Percentiles rank a stretch among this genome's conserved stretches.
Evolutionary conservation across 2,888 invertebrate species (phyloP).

Genomic region (Ametastegia equiseti): DNA sequence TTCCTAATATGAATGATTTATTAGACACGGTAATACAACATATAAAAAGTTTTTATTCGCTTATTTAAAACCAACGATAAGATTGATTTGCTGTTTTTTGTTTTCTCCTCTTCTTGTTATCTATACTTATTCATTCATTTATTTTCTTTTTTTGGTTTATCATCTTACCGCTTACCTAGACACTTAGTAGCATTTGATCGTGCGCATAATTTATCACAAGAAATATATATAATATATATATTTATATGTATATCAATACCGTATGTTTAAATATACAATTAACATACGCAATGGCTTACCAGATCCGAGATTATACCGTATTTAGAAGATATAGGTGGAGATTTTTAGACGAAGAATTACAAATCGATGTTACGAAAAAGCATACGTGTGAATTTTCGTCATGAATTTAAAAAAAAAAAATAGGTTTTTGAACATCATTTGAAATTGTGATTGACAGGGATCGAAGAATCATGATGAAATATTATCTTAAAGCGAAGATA

Average conservation of each 20-base stretch:
- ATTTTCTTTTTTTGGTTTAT: slow-evolving; percentile 16
- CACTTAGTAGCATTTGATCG: slow-evolving; percentile 40
- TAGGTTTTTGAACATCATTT: neutral
- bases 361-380: neutral
- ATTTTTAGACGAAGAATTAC: neutral
- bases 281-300: slow-evolving; percentile 29
- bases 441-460: neutral
- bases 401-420: neutral
- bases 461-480: neutral
- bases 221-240: slow-evolving; percentile 22
- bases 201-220: slow-evolving; percentile 46
- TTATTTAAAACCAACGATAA: slow-evolving; percentile 25
- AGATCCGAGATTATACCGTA: neutral
- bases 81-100: neutral
- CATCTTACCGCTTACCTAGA: slow-evolving; percentile 17
- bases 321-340: neutral
- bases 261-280: slow-evolving; percentile 16
- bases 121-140: too few relatives aligned
- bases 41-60: slow-evolving; percentile 42
- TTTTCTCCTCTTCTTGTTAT: neutral
- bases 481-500: neutral
- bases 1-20: slow-evolving; percentile 44
- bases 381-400: neutral
- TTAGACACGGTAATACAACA: slow-evolving; percentile 44
- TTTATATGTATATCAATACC: neutral